Evolutionary conservation across 2,888 invertebrate species (phyloP), one percentile per base, ranked within the genome.

Genomic region (Sclerodermus sp.): DNA sequence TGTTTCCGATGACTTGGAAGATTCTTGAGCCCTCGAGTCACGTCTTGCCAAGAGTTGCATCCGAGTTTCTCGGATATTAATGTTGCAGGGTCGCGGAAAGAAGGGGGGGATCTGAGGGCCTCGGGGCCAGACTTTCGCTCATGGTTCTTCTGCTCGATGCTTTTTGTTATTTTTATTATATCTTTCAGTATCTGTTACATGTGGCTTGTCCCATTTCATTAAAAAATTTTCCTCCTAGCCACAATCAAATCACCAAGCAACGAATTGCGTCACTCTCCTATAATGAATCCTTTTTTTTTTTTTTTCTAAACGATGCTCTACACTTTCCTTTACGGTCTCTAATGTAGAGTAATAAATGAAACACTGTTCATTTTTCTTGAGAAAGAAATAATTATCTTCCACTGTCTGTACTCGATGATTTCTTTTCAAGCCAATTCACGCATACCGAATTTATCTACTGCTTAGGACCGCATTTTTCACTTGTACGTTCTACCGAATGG

Each of bases 121-220:
- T 55, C 62, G 57, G 51, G 69, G 67, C 68, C 58, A 51, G 67
- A 73, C 73, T 73, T 73, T 73, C 73, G 70, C 73, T 71, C 66
- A 62, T 42, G 23, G 23, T 23, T 23, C 23, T 5, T 23, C 23
- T 23, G 23, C 23, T 23, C 50, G 55, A 55, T 59, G 53, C 23
- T 23, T 23, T 23, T 23, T 65, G 55, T 54, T 57, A 56, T 50
- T 58, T 55, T 55, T 60, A 45, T 49, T 51, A 53, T 44, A 43
- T 37, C 45, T 40, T 45, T 55, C 48, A 14, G 36, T 44, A 17
- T 38, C 42, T 29, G 14, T 45, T 14, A 15, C 46, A 32, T 51
- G 34, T 45, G 30, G 44, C 45, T 44, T 51, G 41, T 46, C 40
- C 42, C 32, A 46, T 55, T 54, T 50, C 50, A 54, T 60, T 60